phyloP scores from a whole-genome alignment of 2,797 vertebrate genomes.

The Falco peregrinus region DNA sequence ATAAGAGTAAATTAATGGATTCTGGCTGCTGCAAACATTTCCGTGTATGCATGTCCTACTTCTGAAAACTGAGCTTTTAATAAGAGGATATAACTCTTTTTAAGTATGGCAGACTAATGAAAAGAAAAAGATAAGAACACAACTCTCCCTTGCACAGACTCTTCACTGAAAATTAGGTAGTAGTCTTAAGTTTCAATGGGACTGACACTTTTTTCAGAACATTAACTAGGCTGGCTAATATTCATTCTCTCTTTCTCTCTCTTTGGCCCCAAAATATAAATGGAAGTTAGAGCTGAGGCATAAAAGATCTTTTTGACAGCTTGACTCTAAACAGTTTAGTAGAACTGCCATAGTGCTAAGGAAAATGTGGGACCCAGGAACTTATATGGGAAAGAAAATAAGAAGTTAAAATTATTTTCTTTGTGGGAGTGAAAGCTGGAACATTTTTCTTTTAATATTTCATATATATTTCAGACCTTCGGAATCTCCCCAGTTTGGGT shows the following conservation, averaged over 20 bases:
- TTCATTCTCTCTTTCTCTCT: neutral
- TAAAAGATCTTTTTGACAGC: neutral
- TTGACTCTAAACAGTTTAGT: neutral
- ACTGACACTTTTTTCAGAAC: neutral
- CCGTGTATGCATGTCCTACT: neutral
- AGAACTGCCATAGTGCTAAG: neutral
- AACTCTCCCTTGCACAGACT: neutral
- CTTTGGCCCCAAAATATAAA: neutral
- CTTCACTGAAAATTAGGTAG: neutral
- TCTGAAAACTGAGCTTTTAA: neutral
- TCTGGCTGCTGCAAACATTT: neutral
- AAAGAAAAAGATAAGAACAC: neutral
- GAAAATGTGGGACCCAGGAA: neutral
- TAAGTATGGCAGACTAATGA: neutral
- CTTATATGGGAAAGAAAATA: neutral
- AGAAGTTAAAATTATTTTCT: neutral
- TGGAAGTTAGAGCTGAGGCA: neutral
- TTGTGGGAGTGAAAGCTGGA: neutral
- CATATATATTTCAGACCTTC: neutral
- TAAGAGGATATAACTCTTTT: neutral
- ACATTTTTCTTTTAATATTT: neutral
- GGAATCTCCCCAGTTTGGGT: neutral
- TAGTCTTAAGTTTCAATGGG: neutral
- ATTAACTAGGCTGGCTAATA: neutral
- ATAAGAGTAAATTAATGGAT: neutral